phyloP scores from a whole-genome alignment of 2,113 vertebrate genomes.

The Camelus dromedarius region DNA sequence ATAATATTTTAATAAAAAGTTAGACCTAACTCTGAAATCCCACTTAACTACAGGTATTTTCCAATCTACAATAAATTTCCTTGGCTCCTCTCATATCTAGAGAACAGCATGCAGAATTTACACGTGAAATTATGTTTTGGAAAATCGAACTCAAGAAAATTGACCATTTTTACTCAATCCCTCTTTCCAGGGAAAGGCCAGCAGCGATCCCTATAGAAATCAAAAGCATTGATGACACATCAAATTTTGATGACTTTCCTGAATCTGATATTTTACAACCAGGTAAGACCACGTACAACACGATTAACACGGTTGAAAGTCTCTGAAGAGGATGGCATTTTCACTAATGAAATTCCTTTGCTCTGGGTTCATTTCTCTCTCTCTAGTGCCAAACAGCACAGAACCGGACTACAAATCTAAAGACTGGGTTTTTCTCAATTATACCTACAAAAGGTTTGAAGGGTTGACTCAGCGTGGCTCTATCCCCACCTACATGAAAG shows the following conservation, averaged over 20 bases:
- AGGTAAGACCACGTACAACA: slow-evolving; percentile 87
- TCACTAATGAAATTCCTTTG: slow-evolving; percentile 35
- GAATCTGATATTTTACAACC: slow-evolving; percentile 98
- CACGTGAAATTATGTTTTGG: background rate
- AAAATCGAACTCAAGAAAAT: slow-evolving; percentile 1
- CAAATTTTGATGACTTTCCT: slow-evolving; percentile 98
- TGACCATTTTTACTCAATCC: slow-evolving; percentile 10
- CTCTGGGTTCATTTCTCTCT: slow-evolving; percentile 43
- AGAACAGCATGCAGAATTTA: background rate
- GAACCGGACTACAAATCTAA: slow-evolving; percentile 99
- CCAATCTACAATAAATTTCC: background rate
- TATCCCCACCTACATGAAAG: slow-evolving; percentile 98
- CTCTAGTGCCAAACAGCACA: slow-evolving; percentile 93
- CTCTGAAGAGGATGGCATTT: background rate
- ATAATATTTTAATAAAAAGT: slow-evolving; percentile 38
- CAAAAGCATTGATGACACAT: slow-evolving; percentile 98
- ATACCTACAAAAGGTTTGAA: slow-evolving; percentile 99
- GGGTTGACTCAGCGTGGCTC: slow-evolving; percentile 97
- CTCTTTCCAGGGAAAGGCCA: slow-evolving; percentile 92
- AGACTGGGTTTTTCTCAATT: slow-evolving; percentile 99
- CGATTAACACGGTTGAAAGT: background rate
- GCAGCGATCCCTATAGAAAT: slow-evolving; percentile 98
- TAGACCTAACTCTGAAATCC: background rate
- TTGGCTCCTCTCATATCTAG: background rate
- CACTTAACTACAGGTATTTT: background rate